phyloP scores from a whole-genome alignment of 2,888 invertebrate genomes.

The Villa cingulata region DNA sequence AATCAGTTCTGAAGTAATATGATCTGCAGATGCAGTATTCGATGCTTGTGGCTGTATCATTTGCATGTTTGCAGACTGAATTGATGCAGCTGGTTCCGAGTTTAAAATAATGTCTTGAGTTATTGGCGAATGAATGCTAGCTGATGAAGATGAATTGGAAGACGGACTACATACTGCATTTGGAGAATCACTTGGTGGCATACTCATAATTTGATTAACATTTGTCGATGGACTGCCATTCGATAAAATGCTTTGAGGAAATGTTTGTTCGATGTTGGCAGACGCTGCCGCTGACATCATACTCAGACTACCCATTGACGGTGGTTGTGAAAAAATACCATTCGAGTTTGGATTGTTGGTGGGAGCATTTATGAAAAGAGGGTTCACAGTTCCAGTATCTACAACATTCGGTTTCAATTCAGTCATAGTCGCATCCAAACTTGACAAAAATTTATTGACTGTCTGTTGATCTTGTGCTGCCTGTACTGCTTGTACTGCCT shows the following conservation, averaged over 20 bases:
- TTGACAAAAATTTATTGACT: slow-evolving; percentile 44
- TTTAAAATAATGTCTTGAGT: slow-evolving; percentile 35
- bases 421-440: slow-evolving; percentile 34
- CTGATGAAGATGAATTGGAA: slow-evolving; percentile 25
- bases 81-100: slow-evolving; percentile 29
- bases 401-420: slow-evolving; percentile 15
- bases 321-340: slow-evolving; percentile 7
- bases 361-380: slow-evolving; percentile 12
- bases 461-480: slow-evolving; percentile 40
- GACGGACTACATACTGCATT: slow-evolving; percentile 34
- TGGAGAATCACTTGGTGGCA: slow-evolving; percentile 17
- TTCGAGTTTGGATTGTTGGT: slow-evolving; percentile 9
- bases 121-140: slow-evolving; percentile 28
- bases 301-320: slow-evolving; percentile 4
- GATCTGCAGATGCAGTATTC: slow-evolving; percentile 19
- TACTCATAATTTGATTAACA: slow-evolving; percentile 23
- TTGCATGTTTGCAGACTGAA: slow-evolving; percentile 26
- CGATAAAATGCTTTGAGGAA: slow-evolving; percentile 7
- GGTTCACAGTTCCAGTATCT: slow-evolving; percentile 8
- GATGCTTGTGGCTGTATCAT: slow-evolving; percentile 13
- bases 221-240: slow-evolving; percentile 2
- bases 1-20: slow-evolving; percentile 44
- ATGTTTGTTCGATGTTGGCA: slow-evolving; percentile 7
- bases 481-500: slow-evolving; percentile 33
- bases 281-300: slow-evolving; percentile 2